Base-by-base conservation (phyloP, 2,888 invertebrate species). In the Vesta saturnalis region DNA sequence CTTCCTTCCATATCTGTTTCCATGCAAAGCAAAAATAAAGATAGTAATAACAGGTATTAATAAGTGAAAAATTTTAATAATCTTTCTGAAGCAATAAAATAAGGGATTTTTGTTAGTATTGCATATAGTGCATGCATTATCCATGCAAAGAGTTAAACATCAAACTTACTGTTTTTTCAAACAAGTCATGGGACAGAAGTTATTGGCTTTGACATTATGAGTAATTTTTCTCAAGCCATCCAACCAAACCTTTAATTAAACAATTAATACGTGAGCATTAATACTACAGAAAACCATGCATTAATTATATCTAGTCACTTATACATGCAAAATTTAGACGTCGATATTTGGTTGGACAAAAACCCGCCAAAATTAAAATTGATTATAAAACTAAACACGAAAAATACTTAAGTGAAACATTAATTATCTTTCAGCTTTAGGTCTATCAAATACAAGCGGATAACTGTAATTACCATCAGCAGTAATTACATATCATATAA, bases 191-290 rank as follows among this genome's bases (percentile, higher is more conserved):
- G 99, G 98, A 85, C 98, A 99, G 80, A 97, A 92, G 89, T 99
- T 99, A 90, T 97, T 97, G 80, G 97, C 97, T 89, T 98, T 99
- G 81, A 96, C 96, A 88, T 98, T 99, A 89, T 97, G 97, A 73
- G 99, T 97, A 84, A 99, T 95, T 86, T 90, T 90, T 85, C 98
- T 90, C 80, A 99, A 89, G 76, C 94, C 96, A 84, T 95, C 93
- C 87, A 97, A 91, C 99, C 99, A 99, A 83, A 91, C 92, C 97
- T 98, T 90, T 80, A 87, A 86, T 74, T 71, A 68, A 71, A 65
- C 62, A 64, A 70, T 71, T 71, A 65, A 69, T 69, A 58, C 52
- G 69, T 69, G 65, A 69, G 65, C 64, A 60, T 61, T 59, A 67
- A 57, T 64, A 64, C 68, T 64, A 64, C 59, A 46, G n/a, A 57